phyloP scores from a whole-genome alignment of 2,888 invertebrate genomes.

The Ashinkailepas kermadecensis region DNA sequence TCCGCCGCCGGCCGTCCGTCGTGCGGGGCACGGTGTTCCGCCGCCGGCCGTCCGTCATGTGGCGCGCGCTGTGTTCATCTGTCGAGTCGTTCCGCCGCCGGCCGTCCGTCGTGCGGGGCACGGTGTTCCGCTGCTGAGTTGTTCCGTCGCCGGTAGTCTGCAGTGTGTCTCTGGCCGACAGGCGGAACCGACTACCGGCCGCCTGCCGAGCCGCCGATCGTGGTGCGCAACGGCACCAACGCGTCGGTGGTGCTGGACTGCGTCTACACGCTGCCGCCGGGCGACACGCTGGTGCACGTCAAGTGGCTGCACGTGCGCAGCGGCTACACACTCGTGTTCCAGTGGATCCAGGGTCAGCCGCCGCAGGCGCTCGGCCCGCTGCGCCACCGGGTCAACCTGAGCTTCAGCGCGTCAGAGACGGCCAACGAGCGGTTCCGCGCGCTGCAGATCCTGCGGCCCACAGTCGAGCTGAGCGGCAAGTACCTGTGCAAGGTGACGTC shows the following conservation, averaged over 20 bases:
- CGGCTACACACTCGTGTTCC: constrained; percentile 59
- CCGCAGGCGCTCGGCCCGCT: constrained; percentile 46
- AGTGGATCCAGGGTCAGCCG: constrained; percentile 59
- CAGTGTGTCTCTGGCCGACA: neutral
- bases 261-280: constrained; percentile 57
- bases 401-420: constrained; percentile 53
- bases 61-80: no score
- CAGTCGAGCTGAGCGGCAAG: constrained; percentile 61
- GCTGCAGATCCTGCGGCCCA: constrained; percentile 57
- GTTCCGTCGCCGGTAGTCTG: no score
- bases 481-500: constrained; percentile 61
- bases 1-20: no score
- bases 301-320: constrained; percentile 64
- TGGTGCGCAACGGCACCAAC: constrained; percentile 53
- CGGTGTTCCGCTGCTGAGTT: no score
- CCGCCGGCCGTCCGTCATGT: no score
- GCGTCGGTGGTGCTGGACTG: constrained; percentile 58
- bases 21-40: no score
- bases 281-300: constrained; percentile 57
- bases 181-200: neutral
- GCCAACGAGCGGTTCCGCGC: constrained; percentile 56
- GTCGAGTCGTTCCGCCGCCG: no score
- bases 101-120: no score
- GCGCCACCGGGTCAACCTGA: constrained; percentile 54
- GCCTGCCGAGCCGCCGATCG: constrained; percentile 32